Base-by-base conservation (phyloP, 2,113 vertebrate species). In the Cottus gobio region DNA sequence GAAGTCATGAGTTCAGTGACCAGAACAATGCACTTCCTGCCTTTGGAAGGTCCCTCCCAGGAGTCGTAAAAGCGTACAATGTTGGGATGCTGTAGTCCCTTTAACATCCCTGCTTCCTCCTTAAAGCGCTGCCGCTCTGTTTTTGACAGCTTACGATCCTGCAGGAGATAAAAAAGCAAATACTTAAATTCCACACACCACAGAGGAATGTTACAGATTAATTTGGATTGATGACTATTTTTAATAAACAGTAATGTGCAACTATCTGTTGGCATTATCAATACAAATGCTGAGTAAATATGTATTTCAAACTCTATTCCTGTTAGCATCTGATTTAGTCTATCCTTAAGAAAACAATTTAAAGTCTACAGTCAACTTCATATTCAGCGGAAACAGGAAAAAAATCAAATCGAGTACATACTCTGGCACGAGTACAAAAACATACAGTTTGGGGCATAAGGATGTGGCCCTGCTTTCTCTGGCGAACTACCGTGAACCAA, bases 21-120 rank as follows among this genome's bases (percentile, higher is more conserved):
- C 82, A 99, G 95, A 78, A 98, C 98, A 91, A 99, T 99, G 86
- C 96, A 99, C 88, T 99, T 99, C 92, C 96, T 98, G 85, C 98
- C 98, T 93, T 99, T 99, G 82, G 96, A 96, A 18, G 97, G 97
- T 71, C 97, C 97, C 92, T 99, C 98, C 98, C 98, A 99, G 75
- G 98, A 99, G 94, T 99, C 98, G 71, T 99, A 99, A 94, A 99
- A 99, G 74, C 98, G 96, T 85, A 99, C 98, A 91, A 99, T 99
- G 92, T 99, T 99, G 82, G 98, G 98, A 94, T 99, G 98, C 89
- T 99, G 98, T 85, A 99, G 96, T 46, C 98, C 98, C 83, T 99
- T 99, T 83, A 99, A 89, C 98, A 99, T 99, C 68, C 97, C 98
- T 22, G 98, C 98, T 91, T 99, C 98, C 87, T 99, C 98, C 93